phyloP scores from a whole-genome alignment of 2,797 vertebrate genomes.

The Parotocinclus haroldoi region DNA sequence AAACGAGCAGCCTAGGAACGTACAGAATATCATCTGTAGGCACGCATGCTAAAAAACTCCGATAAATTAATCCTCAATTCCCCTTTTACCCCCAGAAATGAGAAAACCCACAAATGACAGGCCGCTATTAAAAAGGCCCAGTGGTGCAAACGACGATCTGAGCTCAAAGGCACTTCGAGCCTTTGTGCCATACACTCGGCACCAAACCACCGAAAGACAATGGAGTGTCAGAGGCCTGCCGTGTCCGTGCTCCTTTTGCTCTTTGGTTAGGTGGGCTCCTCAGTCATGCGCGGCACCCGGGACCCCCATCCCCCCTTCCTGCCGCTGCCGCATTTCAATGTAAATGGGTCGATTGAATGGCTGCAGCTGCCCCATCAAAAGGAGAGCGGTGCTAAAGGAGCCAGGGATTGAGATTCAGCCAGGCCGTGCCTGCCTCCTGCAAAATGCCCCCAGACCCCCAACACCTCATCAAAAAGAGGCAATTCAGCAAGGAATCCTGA shows the following conservation, averaged over 20 bases:
- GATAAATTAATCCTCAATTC: not conserved
- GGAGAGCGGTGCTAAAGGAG: conserved; percentile 69
- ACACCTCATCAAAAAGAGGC: conserved; percentile 48
- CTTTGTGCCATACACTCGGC: conserved; percentile 67
- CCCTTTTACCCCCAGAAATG: conserved; percentile 26
- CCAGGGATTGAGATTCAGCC: conserved; percentile 76
- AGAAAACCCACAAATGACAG: conserved; percentile 18
- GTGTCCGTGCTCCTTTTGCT: conserved; percentile 60
- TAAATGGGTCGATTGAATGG: conserved; percentile 77
- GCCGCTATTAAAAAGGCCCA: conserved; percentile 57
- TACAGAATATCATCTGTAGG: too few species aligned
- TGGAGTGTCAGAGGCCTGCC: conserved; percentile 54
- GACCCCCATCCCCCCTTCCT: conserved; percentile 72
- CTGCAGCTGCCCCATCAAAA: conserved; percentile 84
- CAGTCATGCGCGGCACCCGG: conserved; percentile 43
- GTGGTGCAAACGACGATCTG: conserved; percentile 59
- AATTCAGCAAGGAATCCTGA: conserved; percentile 4
- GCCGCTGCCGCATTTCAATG: conserved; percentile 80
- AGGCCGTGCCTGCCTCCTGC: conserved; percentile 58
- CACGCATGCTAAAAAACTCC: too few species aligned
- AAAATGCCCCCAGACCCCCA: conserved; percentile 24
- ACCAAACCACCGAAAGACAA: conserved; percentile 58
- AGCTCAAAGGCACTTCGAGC: conserved; percentile 68
- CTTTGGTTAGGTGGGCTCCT: conserved; percentile 74
- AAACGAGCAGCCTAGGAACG: too few species aligned